Conservation (phyloP, 53 echinoderm and acorn worm species). For the Paracentrotus lividus region DNA sequence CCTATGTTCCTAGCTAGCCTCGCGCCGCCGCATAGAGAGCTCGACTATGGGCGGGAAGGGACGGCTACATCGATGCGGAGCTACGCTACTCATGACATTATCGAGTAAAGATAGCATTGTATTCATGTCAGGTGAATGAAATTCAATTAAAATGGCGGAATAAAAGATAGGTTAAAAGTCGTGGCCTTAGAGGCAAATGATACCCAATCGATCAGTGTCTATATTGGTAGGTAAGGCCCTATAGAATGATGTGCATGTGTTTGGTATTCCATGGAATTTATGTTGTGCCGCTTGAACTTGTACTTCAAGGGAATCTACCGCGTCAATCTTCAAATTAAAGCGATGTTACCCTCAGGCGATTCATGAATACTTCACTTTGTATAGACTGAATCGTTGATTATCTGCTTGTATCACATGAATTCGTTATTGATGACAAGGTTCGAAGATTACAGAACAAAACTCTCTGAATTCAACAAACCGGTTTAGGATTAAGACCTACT, state of each 20-base stretch:
- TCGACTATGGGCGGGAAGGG: background rate
- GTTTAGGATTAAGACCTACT: background rate
- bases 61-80: constrained; percentile 13
- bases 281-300: background rate
- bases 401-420: background rate
- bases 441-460: background rate
- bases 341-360: background rate
- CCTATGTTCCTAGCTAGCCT: background rate
- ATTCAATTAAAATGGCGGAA: constrained; percentile 50
- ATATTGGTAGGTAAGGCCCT: background rate
- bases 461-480: background rate
- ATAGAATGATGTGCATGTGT: background rate
- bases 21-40: background rate
- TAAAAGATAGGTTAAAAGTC: constrained; percentile 11
- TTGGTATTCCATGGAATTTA: background rate
- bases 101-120: background rate
- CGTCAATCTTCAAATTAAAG: background rate
- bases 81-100: background rate
- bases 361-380: constrained; percentile 17
- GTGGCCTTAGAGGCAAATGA: constrained; percentile 1
- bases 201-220: constrained; percentile 42
- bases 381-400: background rate
- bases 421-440: background rate
- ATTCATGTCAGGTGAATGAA: background rate
- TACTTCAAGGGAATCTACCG: background rate